Evolutionary conservation across 2,888 invertebrate genomes (phyloP), one percentile per base, ranked within the genome.

Genomic region (Timandra comae): DNA sequence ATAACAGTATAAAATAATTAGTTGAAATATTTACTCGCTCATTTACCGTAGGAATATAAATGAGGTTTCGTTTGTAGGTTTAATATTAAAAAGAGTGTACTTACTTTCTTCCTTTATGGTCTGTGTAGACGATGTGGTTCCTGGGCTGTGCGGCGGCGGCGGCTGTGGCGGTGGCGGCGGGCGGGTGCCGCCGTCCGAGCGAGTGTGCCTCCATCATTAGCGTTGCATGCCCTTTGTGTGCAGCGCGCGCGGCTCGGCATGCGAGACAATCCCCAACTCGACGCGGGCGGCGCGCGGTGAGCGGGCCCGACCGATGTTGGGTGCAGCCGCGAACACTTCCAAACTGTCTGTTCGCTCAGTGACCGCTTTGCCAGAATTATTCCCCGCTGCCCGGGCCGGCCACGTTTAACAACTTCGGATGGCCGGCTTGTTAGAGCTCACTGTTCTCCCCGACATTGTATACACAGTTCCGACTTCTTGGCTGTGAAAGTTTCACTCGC

Each of bases 101-200:
- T 86, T 50, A 86, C 86, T 86, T 86, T 48, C 85, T 68, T 42
- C 86, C 86, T 49, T 86, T 86, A 41, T 86, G 86, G 44, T 86
- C 86, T 21, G 86, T 86, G 56, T 86, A 86, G 52, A 86, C 78
- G 45, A 86, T 86, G 47, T 86, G 86, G 50, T 85, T 86, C 32
- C 86, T 73, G 24, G 24, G 10, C 2, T 77, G 71, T n/a, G 82
- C 67, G 16, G 4, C 6, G 16, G 16, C 6, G 16, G 16, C 16
- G 16, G 6, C n/a, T n/a, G n/a, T n/a, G n/a, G 16, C 1, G 16
- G 4, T n/a, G 4, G 16, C 16, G 16, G 16, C 16, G 2, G 79
- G 79, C 13, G 71, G 60, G 38, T 75, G 80, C 27, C 77, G 57
- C 31, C 76, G 64, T 36, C 67, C 73, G 38, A 81, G 49, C 26